Evolutionary conservation across 2,113 vertebrate species (phyloP).

Genomic region (Myrmecobius fasciatus): DNA sequence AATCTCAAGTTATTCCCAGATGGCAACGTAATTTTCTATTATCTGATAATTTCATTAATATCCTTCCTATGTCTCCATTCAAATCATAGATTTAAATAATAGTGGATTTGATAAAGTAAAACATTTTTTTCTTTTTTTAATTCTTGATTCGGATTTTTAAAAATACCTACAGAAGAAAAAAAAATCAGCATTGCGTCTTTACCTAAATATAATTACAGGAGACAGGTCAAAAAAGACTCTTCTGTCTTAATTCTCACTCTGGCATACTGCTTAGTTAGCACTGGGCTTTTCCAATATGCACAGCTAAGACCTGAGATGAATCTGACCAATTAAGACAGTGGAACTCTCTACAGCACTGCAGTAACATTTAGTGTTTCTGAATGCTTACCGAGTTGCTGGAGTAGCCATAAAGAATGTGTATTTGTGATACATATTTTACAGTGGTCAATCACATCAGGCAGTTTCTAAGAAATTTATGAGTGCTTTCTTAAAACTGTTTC

Average conservation of each 20-base stretch:
- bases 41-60: not conserved
- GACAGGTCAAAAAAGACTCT: conserved; percentile 39
- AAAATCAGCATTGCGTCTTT: conserved; percentile 27
- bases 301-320: conserved; percentile 48
- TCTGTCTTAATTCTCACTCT: not conserved
- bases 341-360: conserved; percentile 30
- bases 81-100: not conserved
- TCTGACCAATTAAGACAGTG: conserved; percentile 41
- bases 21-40: not conserved
- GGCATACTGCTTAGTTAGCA: no score
- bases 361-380: conserved; percentile 40
- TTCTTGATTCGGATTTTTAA: conserved; percentile 53
- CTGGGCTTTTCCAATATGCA: conserved; percentile 31
- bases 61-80: not conserved
- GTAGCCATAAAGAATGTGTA: conserved; percentile 24
- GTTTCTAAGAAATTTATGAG: conserved; percentile 31
- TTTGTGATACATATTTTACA: conserved; percentile 28
- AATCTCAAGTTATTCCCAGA: not conserved
- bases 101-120: conserved; percentile 17
- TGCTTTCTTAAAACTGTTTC: not conserved
- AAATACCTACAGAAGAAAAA: conserved; percentile 49
- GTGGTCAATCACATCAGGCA: conserved; percentile 29
- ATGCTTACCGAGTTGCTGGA: not conserved
- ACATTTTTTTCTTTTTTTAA: conserved; percentile 31
- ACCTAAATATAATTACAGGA: conserved; percentile 53